Evolutionary conservation across 2,888 invertebrate genomes (phyloP), one percentile per base, ranked within the genome.

Genomic region (Monopis laevigella): DNA sequence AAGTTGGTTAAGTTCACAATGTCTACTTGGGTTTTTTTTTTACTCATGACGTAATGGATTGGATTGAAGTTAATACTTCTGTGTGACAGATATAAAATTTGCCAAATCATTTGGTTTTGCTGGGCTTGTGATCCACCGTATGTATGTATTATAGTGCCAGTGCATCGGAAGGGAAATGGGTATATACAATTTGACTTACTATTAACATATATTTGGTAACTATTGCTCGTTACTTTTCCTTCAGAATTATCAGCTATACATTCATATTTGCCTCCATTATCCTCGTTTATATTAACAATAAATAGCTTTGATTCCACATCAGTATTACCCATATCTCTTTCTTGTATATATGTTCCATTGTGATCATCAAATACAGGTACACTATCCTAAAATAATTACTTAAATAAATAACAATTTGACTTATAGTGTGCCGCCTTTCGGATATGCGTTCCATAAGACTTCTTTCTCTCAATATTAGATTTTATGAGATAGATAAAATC

Each of bases 281-380:
- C 46, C 17, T 42, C 45, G n/a, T 54, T 47, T 52, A 69, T 59
- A 29, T 51, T 48, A 3, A 36, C 42, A 34, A 72, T 65, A 7
- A 48, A 41, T 11, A 75, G 46, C 1, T 62, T 63, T 1, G 77
- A 72, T 43, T 66, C 68, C 1, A 68, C 49, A 8, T 51, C 48
- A 1, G 62, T 64, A 2, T 51, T 51, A 45, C 67, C 56, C 13
- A 58, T 36, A 11, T 44, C 28, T 3, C 18, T 28, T 16, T 56
- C 48, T 8, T 46, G 52, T n/a, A 56, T 50, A 14, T 11, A n/a
- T 6, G 21, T 46, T 8, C 54, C 43, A 14, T 59, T 51, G 2
- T 43, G 50, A 6, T 45, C 40, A 24, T 58, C 58, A 40, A 40
- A 3, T 13, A 58, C 7, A 16, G 32, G 19, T 18, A 41, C 43